These are phyloP conservation scores for Yponomeuta sedellus DNA, from an alignment of 2,888 invertebrate species.

Conservation along the genomic window DNA sequence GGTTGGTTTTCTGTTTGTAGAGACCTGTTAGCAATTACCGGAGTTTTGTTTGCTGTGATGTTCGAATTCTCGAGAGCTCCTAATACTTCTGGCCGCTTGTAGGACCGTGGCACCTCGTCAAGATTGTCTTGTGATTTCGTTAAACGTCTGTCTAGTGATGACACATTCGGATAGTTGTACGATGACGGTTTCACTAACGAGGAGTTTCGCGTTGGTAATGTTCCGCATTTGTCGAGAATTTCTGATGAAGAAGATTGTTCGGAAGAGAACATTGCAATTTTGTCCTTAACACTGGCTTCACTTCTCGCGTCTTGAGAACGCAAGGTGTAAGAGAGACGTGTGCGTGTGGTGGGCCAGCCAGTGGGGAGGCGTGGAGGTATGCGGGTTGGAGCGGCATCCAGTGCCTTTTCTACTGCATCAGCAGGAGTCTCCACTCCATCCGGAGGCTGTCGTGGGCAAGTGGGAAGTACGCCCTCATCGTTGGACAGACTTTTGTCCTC, in stretches of 20 bases:
- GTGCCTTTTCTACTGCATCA: slow-evolving; percentile 78
- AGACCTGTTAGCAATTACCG: slow-evolving; percentile 33
- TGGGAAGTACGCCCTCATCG: slow-evolving; percentile 67
- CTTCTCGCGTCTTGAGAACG: slow-evolving; percentile 86
- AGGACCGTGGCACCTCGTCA: slow-evolving; percentile 65
- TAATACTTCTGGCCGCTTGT: slow-evolving; percentile 66
- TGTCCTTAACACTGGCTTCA: slow-evolving; percentile 88
- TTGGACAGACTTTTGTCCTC: slow-evolving; percentile 70
- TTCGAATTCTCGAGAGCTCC: slow-evolving; percentile 63
- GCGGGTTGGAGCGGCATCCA: slow-evolving; percentile 42
- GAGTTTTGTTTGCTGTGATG: slow-evolving; percentile 33
- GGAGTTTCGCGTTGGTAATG: slow-evolving; percentile 49
- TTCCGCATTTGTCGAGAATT: slow-evolving; percentile 61
- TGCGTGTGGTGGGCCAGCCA: slow-evolving; percentile 47
- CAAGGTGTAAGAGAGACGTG: slow-evolving; percentile 61
- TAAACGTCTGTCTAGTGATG: slow-evolving; percentile 60
- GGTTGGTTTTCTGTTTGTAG: slow-evolving; percentile 49
- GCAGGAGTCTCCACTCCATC: slow-evolving; percentile 89
- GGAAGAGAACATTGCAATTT: slow-evolving; percentile 90
- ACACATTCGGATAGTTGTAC: slow-evolving; percentile 46
- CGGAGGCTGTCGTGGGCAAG: slow-evolving; percentile 85
- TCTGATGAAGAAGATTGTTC: slow-evolving; percentile 58
- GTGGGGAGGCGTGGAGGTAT: slow-evolving; percentile 51
- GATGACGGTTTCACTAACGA: slow-evolving; percentile 48
- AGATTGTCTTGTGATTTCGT: slow-evolving; percentile 72